These are phyloP conservation scores for Phengaris arion DNA, from an alignment of 2,888 invertebrate species.

Conservation along the genomic window DNA sequence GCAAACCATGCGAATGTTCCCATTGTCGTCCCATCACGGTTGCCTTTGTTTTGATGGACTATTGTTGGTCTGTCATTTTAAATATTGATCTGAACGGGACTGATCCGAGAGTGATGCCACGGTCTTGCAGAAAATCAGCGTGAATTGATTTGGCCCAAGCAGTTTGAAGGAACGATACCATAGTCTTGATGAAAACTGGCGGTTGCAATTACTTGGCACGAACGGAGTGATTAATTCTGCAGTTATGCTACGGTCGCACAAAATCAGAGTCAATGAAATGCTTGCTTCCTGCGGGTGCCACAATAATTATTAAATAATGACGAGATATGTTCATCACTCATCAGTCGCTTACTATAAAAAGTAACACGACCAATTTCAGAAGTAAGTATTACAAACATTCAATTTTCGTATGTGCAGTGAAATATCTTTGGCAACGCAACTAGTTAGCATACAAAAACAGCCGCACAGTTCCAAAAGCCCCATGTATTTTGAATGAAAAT, in stretches of 20 bases:
- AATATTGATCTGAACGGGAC: neutral
- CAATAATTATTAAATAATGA: no score
- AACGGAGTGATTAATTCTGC: no score
- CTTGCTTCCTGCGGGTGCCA: no score
- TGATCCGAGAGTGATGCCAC: neutral
- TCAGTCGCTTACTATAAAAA: neutral
- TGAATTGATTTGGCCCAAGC: no score
- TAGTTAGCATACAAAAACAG: conserved; percentile 16
- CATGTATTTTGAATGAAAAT: neutral
- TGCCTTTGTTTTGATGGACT: conserved; percentile 2
- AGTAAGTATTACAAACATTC: neutral
- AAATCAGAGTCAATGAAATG: no score
- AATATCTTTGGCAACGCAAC: neutral
- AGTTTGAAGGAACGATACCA: no score
- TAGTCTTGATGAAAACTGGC: no score
- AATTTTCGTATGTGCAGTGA: neutral
- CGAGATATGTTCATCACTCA: neutral
- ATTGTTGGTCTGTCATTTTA: conserved; percentile 7
- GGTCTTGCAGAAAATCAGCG: no score
- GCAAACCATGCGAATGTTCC: conserved; percentile 42
- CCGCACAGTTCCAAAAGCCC: neutral
- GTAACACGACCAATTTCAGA: neutral
- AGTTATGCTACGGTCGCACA: no score
- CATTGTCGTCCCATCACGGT: neutral
- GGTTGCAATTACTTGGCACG: no score